Conservation (phyloP, 2,797 vertebrate species). For the Lycodopsis pacificus region DNA sequence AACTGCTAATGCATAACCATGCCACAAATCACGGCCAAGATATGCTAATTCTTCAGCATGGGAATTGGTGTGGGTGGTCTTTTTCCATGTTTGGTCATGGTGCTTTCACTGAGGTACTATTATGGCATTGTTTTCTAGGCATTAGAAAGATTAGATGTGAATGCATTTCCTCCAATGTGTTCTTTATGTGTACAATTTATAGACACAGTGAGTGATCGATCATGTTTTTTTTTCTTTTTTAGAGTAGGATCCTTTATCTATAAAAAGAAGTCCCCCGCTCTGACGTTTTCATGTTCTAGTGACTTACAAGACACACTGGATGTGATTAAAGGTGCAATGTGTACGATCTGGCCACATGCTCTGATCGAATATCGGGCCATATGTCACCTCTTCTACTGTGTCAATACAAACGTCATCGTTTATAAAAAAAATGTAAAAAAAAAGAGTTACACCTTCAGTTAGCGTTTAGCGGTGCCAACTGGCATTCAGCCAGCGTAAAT, state of each 20-base stretch:
- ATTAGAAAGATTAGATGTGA: constrained; percentile 5
- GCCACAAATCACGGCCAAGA: constrained; percentile 77
- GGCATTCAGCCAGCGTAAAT: neutral
- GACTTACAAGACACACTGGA: neutral
- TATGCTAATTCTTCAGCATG: constrained; percentile 78
- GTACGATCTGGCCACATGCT: neutral
- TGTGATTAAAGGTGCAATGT: neutral
- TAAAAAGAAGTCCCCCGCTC: neutral
- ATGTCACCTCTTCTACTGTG: neutral
- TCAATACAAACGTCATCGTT: neutral
- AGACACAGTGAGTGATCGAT: neutral
- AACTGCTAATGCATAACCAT: constrained; percentile 81
- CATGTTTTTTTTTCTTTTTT: neutral
- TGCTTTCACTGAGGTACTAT: constrained; percentile 43
- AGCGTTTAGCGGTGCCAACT: neutral
- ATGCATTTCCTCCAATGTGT: neutral
- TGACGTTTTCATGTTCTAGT: neutral
- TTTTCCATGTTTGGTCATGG: constrained; percentile 59
- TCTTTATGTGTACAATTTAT: neutral
- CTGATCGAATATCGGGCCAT: neutral
- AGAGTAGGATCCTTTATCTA: neutral
- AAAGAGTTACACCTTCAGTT: neutral
- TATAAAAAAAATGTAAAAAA: too few species aligned
- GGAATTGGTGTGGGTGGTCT: constrained; percentile 73
- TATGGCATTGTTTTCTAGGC: neutral